Base-by-base conservation (phyloP, 2,113 vertebrate genomes). In the Rallus limicola region DNA sequence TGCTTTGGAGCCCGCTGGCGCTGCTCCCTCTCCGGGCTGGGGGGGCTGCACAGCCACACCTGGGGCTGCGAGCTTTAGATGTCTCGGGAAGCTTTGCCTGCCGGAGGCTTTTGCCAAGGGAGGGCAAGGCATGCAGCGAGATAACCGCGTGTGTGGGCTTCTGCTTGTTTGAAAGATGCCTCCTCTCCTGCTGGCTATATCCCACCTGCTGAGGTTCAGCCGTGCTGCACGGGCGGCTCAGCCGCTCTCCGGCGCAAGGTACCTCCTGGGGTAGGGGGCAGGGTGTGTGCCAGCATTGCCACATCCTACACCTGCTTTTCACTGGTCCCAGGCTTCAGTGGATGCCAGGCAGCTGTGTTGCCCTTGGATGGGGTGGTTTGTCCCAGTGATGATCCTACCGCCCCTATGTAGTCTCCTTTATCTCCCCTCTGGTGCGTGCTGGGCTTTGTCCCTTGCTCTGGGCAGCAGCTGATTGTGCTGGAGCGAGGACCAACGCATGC, bases 291-390 rank as follows among this genome's bases (percentile, higher is more conserved):
- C 71, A 42, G 36, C 60, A 25, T 42, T 2, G 1, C 29, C 25
- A 10, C 31, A 16, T 67, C 46, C 67, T 55, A 3, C 33, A 24
- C 52, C 70, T 46, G 50, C 50, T 44, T 36, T 58, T 26, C 6
- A 3, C 56, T 29, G 50, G 18, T 23, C 50, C 0, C 3, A 21
- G 36, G 19, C 33, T 87, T 52, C 9, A 24, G 44, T 31, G 64
- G 52, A 31, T 0, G 1, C 62, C 3, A 2, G 29, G 29, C 17
- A 62, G 48, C 70, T 25, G 21, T 50, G 31, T 46, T 31, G 33
- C 40, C 14, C 55, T 50, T 1, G 1, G 46, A 26, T 0, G 0
- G 34, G 48, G 42, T 0, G 2, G 31, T 48, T 42, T 48, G 14
- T 56, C 48, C 40, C 1, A 0, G 29, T 46, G 44, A 44, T 2